Base-by-base conservation (phyloP, 2,888 invertebrate genomes). In the Platycnemis pennipes region DNA sequence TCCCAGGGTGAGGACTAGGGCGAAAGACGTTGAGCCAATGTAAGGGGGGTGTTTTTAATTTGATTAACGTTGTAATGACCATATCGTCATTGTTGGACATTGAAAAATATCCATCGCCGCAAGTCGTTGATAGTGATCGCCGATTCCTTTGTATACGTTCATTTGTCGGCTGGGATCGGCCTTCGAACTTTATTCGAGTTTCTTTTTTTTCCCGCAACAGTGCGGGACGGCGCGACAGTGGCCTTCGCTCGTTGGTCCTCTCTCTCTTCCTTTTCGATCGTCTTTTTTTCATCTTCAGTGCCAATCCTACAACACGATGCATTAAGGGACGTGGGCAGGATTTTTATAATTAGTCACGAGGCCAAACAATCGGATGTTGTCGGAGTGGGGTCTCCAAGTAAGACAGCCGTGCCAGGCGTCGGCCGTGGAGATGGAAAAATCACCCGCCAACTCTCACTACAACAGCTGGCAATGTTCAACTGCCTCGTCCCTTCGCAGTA, bases 341-440 rank as follows among this genome's bases (percentile, higher is more conserved):
- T 77, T 77, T 88, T 89, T 42, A 42, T 89, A 89, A 53, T 53
- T 53, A 89, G 89, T 53, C 53, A 56, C 89, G 89, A 46, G 89
- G 89, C 53, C 56, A 42, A 77, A 63, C 89, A 56, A 37, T 87
- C 87, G 87, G 87, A 87, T 87, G 46, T 46, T 87, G 87, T 26
- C 87, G 26, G 46, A n/a, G 26, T 87, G 46, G 46, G 46, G 45
- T 5, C 11, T 46, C 42, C 86, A 16, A 19, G 86, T 44, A 86
- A n/a, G 87, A 87, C 26, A 46, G 45, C 7, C 37, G 37, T n/a
- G 8, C 1, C 11, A 5, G 37, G 77, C 13, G 77, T 16, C 63
- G 19, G 63, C 5, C 5, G 63, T 26, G 63, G 63, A 13, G 11
- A 13, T 11, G 7, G 16, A 4, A 77, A 77, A 77, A 77, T 77